Base-by-base conservation (phyloP, 1,140 invertebrate genomes). In the Maconellicoccus hirsutus region DNA sequence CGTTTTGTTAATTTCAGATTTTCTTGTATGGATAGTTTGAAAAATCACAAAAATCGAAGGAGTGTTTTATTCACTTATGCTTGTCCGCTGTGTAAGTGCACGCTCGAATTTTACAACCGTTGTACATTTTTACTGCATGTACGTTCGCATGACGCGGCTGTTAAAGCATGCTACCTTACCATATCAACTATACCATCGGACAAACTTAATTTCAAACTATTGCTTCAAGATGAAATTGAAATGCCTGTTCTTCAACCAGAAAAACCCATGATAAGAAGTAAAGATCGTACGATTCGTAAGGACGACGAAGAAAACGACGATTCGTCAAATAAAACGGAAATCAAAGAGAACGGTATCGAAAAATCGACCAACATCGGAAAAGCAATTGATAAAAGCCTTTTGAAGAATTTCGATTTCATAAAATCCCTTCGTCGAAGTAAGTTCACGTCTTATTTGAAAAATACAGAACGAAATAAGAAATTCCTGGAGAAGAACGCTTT, bases 201-300 rank as follows among this genome's bases (percentile, higher is more conserved):
- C 16, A 66, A 66, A 23, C 61, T 66, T 4, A 66, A 66, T 66
- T 66, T 66, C 25, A 23, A 23, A 66, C n/a, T 52, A 52, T 16
- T 52, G 4, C 42, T 8, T 3, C 2, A 14, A 14, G 42, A 52
- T 16, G 42, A 52, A 4, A 6, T 12, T 33, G 29, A 33, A 33
- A 33, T 12, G 29, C 29, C 29, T 6, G 29, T 33, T 33, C 42
- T 52, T 52, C 42, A 52, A 52, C 42, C 12, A 6, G 29, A 33
- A 33, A 33, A 33, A 12, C 29, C 29, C 29, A 33, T 33, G 3
- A 3, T 33, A 12, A 33, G 42, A 52, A 52, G 12, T 16, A 52
- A 52, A 52, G 42, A 52, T 16, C 42, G 42, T 52, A 16, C n/a
- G 16, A 52, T 52, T 52, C 42, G 42, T 16, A 52, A 8, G n/a